Base-by-base conservation (phyloP, 2,797 vertebrate species). In the Myotis planiceps region DNA sequence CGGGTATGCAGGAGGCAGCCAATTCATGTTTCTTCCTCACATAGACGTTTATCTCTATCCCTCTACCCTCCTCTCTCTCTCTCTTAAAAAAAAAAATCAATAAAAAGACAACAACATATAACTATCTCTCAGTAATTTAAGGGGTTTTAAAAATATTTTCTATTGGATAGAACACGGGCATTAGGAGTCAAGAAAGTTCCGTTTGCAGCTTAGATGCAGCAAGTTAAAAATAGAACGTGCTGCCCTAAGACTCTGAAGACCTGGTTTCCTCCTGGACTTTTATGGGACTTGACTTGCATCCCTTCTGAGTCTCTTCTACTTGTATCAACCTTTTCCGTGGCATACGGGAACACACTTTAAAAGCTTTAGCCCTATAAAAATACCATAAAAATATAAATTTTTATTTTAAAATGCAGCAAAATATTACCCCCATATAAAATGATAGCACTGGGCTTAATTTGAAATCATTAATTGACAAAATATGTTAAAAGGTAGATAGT, bases 141-240 rank as follows among this genome's bases (percentile, higher is more conserved):
- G 29, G 45, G 29, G 72, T 81, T 81, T 83, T 7, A 79, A 55
- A 90, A 39, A n/a, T 85, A 74, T 63, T 88, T 95, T 94, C 47
- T 60, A 49, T 79, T 92, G 83, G 39, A 37, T 89, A 95, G 45
- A 89, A 49, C 27, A 55, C 21, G 19, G 32, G 34, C 32, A 68
- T 58, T 88, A n/a, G 65, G 37, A 88, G 34, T 92, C 47, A 68
- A 75, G 75, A 88, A 94, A 78, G 21, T 90, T 86, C 58, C 81
- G 0, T 78, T 90, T 80, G 27, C 49, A 79, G 47, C 72, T 74
- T 39, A 79, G 55, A 68, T 60, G 29, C 27, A 87, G 37, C 34
- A 93, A 29, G 42, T 87, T 93, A 94, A 81, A 96, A 95, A 65
- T 47, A 86, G 94, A 90, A 39, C 72, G 2, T 66, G 32, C 25